These are phyloP conservation scores for Harpagoxenus sublaevis DNA, from an alignment of 2,888 invertebrate species.

Conservation along the genomic window DNA sequence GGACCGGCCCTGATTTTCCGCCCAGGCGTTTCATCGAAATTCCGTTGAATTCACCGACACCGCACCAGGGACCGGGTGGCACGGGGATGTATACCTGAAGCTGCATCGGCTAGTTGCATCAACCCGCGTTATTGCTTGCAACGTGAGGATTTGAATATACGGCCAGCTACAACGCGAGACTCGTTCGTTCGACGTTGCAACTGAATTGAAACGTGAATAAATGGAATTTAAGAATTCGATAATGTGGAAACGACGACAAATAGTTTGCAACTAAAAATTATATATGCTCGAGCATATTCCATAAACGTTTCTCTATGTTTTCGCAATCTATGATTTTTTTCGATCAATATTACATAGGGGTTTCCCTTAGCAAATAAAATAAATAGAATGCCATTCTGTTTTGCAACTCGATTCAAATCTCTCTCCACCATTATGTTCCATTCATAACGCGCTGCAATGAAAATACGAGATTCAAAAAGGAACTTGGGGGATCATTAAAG, in stretches of 20 bases:
- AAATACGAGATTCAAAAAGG: conserved; percentile 9
- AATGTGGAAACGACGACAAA: not conserved
- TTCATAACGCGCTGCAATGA: not conserved
- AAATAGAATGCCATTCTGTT: not conserved
- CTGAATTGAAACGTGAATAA: not conserved
- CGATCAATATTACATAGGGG: not conserved
- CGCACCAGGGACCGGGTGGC: conserved; percentile 53
- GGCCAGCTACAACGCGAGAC: not conserved
- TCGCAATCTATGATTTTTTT: no score
- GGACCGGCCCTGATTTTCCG: conserved; percentile 83
- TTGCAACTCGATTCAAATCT: not conserved
- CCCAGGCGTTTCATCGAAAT: conserved; percentile 80
- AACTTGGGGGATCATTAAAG: conserved; percentile 46
- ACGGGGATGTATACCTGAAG: conserved; percentile 64
- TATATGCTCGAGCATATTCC: no score
- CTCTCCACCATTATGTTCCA: not conserved
- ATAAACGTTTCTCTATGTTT: not conserved
- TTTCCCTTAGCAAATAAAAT: not conserved
- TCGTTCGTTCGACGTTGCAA: conserved; percentile 16
- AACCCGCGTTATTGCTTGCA: conserved; percentile 37
- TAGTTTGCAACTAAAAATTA: conserved; percentile 4
- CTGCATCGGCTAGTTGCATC: conserved; percentile 60
- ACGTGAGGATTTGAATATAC: conserved; percentile 32
- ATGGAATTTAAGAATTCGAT: not conserved
- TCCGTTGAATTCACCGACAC: conserved; percentile 72